Conservation (phyloP, 2,113 vertebrate species). For the Cairina moschata region DNA sequence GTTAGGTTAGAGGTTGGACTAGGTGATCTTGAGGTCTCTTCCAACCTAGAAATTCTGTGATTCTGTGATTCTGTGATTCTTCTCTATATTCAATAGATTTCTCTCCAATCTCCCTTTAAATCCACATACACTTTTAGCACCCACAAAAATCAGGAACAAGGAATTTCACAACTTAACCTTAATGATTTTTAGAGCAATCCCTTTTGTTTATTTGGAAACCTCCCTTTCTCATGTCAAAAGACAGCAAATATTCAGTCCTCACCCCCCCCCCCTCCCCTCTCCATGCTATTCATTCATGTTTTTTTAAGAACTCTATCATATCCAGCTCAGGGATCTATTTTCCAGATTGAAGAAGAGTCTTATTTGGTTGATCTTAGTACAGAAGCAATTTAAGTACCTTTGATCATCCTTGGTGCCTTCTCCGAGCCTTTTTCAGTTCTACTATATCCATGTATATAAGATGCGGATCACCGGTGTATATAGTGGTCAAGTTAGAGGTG, state of each 20-base stretch:
- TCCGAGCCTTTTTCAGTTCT: background rate
- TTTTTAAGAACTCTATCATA: background rate
- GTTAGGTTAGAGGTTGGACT: no score
- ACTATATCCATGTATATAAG: background rate
- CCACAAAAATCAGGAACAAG: background rate
- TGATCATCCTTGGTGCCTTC: background rate
- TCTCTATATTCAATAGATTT: background rate
- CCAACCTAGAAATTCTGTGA: no score
- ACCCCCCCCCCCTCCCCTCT: background rate
- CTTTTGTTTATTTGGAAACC: background rate
- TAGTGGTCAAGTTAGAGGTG: background rate
- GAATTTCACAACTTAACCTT: background rate
- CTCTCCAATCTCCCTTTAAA: background rate
- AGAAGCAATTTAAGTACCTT: background rate
- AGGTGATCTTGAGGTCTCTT: no score
- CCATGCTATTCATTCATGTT: background rate
- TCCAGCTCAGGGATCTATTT: background rate
- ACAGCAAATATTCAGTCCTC: background rate
- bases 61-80: no score
- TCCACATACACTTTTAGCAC: background rate
- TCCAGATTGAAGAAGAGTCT: background rate
- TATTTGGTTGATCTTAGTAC: background rate
- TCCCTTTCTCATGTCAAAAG: background rate
- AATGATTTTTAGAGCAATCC: background rate
- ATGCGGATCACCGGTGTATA: background rate